Conservation (phyloP, 2,888 invertebrate genomes). For the Drosophila anceps region DNA sequence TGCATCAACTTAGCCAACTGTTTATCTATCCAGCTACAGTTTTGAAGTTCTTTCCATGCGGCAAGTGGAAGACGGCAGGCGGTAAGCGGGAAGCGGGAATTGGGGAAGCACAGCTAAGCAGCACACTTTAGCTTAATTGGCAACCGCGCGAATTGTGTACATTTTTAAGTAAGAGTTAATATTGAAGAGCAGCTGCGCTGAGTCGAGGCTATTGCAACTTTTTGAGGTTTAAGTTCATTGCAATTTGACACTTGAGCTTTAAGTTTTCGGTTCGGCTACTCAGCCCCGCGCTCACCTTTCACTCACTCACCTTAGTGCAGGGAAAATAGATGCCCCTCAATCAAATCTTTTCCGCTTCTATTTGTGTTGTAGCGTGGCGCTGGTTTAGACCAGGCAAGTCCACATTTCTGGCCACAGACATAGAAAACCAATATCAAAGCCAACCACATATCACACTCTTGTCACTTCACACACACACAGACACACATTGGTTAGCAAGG, state of each 20-base stretch:
- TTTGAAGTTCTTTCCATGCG: constrained; percentile 63
- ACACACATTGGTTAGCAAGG: background rate
- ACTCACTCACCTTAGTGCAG: constrained; percentile 56
- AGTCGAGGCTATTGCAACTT: constrained; percentile 18
- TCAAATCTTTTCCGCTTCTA: constrained; percentile 24
- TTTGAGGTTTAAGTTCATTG: constrained; percentile 38
- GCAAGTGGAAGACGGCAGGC: background rate
- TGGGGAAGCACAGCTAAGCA: constrained; percentile 42
- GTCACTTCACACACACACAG: background rate
- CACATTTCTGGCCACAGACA: constrained; percentile 41
- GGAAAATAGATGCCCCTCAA: constrained; percentile 37
- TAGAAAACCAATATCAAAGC: constrained; percentile 62
- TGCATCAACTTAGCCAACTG: constrained; percentile 53
- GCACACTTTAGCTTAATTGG: constrained; percentile 78
- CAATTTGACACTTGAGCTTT: constrained; percentile 71
- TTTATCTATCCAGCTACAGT: constrained; percentile 74
- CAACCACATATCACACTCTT: constrained; percentile 54
- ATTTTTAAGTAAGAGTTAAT: constrained; percentile 79
- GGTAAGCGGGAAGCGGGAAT: background rate
- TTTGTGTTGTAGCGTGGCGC: constrained; percentile 35
- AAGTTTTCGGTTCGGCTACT: constrained; percentile 19
- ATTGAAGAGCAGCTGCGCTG: constrained; percentile 48
- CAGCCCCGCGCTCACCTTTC: background rate
- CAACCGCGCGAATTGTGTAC: constrained; percentile 69
- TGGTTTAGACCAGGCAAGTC: constrained; percentile 25